Conservation (phyloP, 2,888 invertebrate species). For the Aphidius colemani region DNA sequence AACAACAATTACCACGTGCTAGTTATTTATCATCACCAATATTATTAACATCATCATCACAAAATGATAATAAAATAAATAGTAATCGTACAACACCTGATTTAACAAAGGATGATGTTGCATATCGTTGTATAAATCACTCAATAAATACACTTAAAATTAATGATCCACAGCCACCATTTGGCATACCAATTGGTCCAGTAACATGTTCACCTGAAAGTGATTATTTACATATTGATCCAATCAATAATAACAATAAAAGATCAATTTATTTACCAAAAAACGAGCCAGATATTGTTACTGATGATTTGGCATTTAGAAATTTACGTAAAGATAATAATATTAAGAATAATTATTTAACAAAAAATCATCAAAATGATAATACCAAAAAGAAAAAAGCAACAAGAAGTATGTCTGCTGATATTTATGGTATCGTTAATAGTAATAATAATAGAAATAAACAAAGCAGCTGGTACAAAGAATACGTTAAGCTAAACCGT, state of each 20-base stretch:
- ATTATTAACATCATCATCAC: conserved; percentile 48
- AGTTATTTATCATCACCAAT: conserved; percentile 77
- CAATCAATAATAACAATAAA: conserved; percentile 53
- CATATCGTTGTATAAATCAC: conserved; percentile 79
- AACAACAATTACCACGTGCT: conserved; percentile 62
- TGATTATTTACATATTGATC: conserved; percentile 75
- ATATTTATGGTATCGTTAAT: conserved; percentile 78
- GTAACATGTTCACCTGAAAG: conserved; percentile 78
- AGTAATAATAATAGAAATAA: conserved; percentile 42
- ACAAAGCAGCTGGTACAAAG: conserved; percentile 33
- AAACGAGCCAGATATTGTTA: conserved; percentile 79
- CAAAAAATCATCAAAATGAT: conserved; percentile 27
- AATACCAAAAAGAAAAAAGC: conserved; percentile 77
- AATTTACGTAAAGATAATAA: conserved; percentile 78
- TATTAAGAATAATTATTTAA: conserved; percentile 47
- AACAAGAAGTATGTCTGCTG: conserved; percentile 81
- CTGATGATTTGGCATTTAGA: conserved; percentile 86
- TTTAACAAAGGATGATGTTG: conserved; percentile 81
- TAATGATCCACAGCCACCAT: conserved; percentile 83
- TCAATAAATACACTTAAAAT: conserved; percentile 73
- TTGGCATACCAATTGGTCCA: conserved; percentile 87
- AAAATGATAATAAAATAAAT: conserved; percentile 15
- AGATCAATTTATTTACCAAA: conserved; percentile 70
- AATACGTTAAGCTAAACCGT: conserved; percentile 28
- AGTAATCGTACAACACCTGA: conserved; percentile 71